Evolutionary conservation across 2,113 vertebrate genomes (phyloP), one percentile per base, ranked within the genome.

Genomic region (Eclectus roratus): DNA sequence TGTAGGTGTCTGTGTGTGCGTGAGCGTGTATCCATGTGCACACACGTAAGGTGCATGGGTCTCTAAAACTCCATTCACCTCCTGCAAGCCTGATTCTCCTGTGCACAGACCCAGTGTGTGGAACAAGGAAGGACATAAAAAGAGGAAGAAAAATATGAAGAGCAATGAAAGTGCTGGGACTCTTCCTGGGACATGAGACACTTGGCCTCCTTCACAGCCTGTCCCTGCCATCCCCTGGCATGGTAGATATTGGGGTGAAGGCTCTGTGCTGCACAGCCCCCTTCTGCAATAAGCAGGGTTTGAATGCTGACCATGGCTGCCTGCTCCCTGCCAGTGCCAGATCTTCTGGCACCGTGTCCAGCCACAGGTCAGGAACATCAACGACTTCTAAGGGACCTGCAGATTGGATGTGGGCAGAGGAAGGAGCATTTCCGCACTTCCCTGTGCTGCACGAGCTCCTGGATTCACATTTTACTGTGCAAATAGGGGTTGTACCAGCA

Each of bases 91-190:
- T 33, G 9, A 28, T 10, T 27, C 25, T 46, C 10, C n/a, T 5
- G 0, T 0, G 5, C 15, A 31, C 18, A 55, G 65, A 50, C 11
- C n/a, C 41, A n/a, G n/a, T 24, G 60, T 23, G 15, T 50, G 39
- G 13, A 64, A 28, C 0, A 3, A 70, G 53, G 19, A 63, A 39
- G 18, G 37, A 27, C 10, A 35, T 64, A 63, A 77, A 61, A 63
- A 60, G 14, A 37, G 46, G 6, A 11, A 70, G 10, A 43, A 60
- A 37, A 52, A 29, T 6, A 70, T 15, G 8, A 41, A 76, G 20
- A 64, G 19, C 11, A 37, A 33, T 39, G 29, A 60, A 80, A 46
- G 7, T 3, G 0, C 7, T 0, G 0, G 28, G 20, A 78, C 9
- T 5, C 60, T 60, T 65, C 35, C 27, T n/a, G 47, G n/a, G n/a